phyloP scores from a whole-genome alignment of 2,888 invertebrate genomes.

The Agrochola lota region DNA sequence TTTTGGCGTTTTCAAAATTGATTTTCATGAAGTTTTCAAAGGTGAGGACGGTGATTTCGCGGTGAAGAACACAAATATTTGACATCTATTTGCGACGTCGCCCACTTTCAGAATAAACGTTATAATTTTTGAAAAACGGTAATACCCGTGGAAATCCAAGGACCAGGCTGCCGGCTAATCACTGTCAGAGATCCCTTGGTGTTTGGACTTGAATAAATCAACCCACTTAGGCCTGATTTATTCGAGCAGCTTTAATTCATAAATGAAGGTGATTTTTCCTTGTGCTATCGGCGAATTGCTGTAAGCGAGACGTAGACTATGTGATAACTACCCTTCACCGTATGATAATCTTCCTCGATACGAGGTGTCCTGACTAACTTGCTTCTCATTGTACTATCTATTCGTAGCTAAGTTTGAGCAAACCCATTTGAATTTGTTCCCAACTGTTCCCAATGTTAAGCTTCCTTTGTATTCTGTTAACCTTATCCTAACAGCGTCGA shows the following conservation, averaged over 20 bases:
- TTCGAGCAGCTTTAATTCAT: constrained; percentile 18
- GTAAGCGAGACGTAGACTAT: background rate
- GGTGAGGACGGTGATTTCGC: too few species aligned
- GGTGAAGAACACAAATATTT: too few species aligned
- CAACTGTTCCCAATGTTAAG: background rate
- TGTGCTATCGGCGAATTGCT: background rate
- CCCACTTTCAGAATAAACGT: too few species aligned
- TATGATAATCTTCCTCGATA: background rate
- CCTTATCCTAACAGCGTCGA: background rate
- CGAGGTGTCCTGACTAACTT: background rate
- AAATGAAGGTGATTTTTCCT: constrained; percentile 13
- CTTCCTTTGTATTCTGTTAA: background rate
- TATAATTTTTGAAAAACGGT: too few species aligned
- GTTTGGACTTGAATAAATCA: constrained; percentile 38
- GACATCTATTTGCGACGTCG: too few species aligned
- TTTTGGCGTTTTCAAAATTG: too few species aligned
- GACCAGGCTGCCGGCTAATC: constrained; percentile 4
- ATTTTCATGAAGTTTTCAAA: too few species aligned
- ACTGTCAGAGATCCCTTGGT: background rate
- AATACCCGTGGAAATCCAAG: background rate
- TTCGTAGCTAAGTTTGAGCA: background rate
- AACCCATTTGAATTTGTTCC: background rate
- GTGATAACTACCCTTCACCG: background rate
- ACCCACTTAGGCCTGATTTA: constrained; percentile 29
- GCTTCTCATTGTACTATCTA: background rate